A percentile compares a stretch with the other conserved stretches of the same genome.
phyloP scores from a whole-genome alignment of 2,888 invertebrate species.

The Azorinus chamasolen region DNA sequence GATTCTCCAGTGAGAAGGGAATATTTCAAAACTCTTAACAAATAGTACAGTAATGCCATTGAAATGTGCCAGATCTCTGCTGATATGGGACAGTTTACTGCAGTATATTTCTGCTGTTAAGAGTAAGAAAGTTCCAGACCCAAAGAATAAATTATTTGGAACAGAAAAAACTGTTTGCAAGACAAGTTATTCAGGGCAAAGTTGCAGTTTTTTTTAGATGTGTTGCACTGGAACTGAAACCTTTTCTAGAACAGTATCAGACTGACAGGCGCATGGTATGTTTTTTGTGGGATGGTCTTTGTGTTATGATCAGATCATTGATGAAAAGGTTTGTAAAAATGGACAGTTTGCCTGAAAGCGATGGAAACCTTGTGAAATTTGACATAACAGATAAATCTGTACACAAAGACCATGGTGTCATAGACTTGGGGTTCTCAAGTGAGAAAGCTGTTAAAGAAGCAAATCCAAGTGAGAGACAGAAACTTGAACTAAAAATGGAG shows the following conservation, averaged over 20 bases:
- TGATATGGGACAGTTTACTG: neutral
- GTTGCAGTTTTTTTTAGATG: slow-evolving; percentile 34
- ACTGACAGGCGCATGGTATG: slow-evolving; percentile 14
- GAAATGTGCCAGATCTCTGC: slow-evolving; percentile 58
- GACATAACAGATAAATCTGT: slow-evolving; percentile 12
- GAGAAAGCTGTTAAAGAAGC: neutral
- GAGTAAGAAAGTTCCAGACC: slow-evolving; percentile 14
- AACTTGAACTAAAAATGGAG: slow-evolving; percentile 15
- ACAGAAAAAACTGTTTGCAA: slow-evolving; percentile 2
- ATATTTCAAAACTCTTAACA: neutral
- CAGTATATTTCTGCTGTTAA: slow-evolving; percentile 2
- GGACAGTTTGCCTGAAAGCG: slow-evolving; percentile 2
- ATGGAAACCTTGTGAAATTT: slow-evolving; percentile 1
- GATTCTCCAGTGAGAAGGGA: slow-evolving; percentile 66
- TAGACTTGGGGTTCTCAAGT: slow-evolving; percentile 17
- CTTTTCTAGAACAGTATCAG: slow-evolving; percentile 27
- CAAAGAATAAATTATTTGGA: slow-evolving; percentile 16
- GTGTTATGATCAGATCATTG: slow-evolving; percentile 11
- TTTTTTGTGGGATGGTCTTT: slow-evolving; percentile 16
- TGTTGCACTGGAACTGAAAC: slow-evolving; percentile 32
- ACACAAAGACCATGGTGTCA: slow-evolving; percentile 6
- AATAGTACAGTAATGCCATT: slow-evolving; percentile 62
- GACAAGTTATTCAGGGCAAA: slow-evolving; percentile 22
- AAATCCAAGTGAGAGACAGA: slow-evolving; percentile 23
- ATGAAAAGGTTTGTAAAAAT: slow-evolving; percentile 9